Conservation (phyloP, 1,140 invertebrate species). For the Hypothenemus hampei region DNA sequence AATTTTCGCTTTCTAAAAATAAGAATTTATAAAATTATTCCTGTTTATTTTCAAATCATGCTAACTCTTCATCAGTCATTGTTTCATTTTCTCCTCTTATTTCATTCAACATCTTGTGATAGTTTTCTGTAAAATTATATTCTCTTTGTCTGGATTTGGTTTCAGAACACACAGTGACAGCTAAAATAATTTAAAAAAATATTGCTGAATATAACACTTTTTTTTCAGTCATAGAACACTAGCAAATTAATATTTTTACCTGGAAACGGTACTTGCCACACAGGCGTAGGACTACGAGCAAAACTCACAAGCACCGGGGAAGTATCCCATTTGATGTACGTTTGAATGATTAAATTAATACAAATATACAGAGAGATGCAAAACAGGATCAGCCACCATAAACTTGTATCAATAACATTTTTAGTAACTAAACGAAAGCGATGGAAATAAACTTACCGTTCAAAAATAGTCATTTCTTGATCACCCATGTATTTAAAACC, state of each 20-base stretch:
- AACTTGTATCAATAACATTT: conserved; percentile 35
- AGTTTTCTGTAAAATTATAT: conserved; percentile 46
- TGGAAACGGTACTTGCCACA: conserved; percentile 55
- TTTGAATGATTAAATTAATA: conserved; percentile 47
- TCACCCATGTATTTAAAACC: conserved; percentile 50
- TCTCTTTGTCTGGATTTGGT: conserved; percentile 43
- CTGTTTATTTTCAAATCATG: conserved; percentile 13
- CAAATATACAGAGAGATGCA: conserved; percentile 49
- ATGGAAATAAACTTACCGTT: conserved; percentile 34
- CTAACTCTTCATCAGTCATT: conserved; percentile 53
- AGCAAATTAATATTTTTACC: conserved; percentile 12
- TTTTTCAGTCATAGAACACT: not conserved
- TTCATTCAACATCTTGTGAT: conserved; percentile 27
- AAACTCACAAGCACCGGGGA: conserved; percentile 57
- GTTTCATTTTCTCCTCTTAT: conserved; percentile 39
- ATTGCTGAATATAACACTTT: not conserved
- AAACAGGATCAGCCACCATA: conserved; percentile 52
- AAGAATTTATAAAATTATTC: not conserved
- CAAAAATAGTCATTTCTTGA: conserved; percentile 35
- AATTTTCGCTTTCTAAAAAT: conserved; percentile 46
- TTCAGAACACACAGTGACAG: conserved; percentile 53
- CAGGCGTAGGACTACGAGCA: conserved; percentile 50
- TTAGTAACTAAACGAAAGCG: not conserved
- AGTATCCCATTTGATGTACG: conserved; percentile 53
- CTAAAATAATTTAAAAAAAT: conserved; percentile 23